Evolutionary conservation across 2,888 invertebrate genomes (phyloP).

Genomic region (Eupithecia subfuscata): DNA sequence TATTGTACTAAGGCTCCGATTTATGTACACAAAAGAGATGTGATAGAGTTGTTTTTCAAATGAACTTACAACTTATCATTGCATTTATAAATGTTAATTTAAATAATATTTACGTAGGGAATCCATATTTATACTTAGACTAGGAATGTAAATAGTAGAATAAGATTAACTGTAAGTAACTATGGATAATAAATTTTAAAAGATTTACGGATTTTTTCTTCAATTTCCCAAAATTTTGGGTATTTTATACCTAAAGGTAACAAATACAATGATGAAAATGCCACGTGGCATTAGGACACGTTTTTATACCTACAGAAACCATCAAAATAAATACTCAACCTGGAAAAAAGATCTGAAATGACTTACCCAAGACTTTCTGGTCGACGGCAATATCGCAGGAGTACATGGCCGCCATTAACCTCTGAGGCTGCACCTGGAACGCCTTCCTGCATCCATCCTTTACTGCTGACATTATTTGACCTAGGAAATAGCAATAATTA

Average conservation of each 20-base stretch:
- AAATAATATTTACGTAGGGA: constrained; percentile 71
- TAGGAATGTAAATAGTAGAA: constrained; percentile 77
- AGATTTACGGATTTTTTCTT: constrained; percentile 47
- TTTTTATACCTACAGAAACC: neutral
- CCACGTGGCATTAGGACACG: neutral
- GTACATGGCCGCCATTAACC: constrained; percentile 98
- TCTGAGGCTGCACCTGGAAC: constrained; percentile 94
- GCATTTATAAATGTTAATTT: constrained; percentile 71
- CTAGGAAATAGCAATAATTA: constrained; percentile 63
- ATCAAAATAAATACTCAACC: neutral
- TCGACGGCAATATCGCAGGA: constrained; percentile 91
- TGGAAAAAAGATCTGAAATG: neutral
- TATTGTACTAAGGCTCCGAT: constrained; percentile 22
- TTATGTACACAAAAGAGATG: constrained; percentile 76
- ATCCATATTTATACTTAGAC: constrained; percentile 73
- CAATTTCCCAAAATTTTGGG: constrained; percentile 2
- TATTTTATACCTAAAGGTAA: neutral
- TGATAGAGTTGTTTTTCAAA: constrained; percentile 68
- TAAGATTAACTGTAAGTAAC: constrained; percentile 81
- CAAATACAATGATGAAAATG: neutral
- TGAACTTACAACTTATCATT: constrained; percentile 70
- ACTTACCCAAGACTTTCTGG: constrained; percentile 94
- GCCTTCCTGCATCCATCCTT: constrained; percentile 95
- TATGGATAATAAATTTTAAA: constrained; percentile 69
- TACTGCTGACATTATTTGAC: constrained; percentile 95